Conservation (phyloP, 2,888 invertebrate species). For the Campoletis raptor region DNA sequence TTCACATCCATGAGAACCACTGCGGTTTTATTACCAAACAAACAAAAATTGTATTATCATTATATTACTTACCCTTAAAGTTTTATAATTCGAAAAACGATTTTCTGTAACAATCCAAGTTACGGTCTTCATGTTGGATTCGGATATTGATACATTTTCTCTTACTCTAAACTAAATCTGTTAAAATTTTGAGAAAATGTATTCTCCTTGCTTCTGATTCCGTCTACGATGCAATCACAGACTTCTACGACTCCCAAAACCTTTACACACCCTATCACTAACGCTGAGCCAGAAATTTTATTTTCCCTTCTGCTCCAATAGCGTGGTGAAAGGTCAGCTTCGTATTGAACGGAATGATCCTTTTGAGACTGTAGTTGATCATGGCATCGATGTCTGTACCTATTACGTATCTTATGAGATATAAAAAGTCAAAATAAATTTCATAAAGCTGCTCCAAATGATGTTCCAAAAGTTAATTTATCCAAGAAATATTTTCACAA, state of each 20-base stretch:
- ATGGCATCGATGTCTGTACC: background rate
- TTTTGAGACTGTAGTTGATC: background rate
- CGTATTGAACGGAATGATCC: background rate
- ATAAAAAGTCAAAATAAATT: constrained; percentile 14
- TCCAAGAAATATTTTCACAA: constrained; percentile 30
- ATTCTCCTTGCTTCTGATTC: background rate
- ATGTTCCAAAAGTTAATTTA: constrained; percentile 27
- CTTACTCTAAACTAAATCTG: background rate
- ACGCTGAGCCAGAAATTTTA: background rate
- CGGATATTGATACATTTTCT: background rate
- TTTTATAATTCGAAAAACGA: background rate
- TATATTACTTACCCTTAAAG: no score
- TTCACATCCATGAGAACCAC: no score
- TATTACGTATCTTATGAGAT: background rate
- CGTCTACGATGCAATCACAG: background rate
- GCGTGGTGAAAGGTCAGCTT: background rate
- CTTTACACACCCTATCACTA: background rate
- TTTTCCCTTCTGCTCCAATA: background rate
- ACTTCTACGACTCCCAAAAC: background rate
- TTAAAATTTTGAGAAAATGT: background rate
- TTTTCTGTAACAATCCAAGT: background rate
- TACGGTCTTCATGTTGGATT: background rate
- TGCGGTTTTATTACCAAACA: no score
- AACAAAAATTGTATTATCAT: no score
- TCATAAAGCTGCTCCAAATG: constrained; percentile 17